phyloP scores from a whole-genome alignment of 2,797 vertebrate species.

The Vespertilio murinus region DNA sequence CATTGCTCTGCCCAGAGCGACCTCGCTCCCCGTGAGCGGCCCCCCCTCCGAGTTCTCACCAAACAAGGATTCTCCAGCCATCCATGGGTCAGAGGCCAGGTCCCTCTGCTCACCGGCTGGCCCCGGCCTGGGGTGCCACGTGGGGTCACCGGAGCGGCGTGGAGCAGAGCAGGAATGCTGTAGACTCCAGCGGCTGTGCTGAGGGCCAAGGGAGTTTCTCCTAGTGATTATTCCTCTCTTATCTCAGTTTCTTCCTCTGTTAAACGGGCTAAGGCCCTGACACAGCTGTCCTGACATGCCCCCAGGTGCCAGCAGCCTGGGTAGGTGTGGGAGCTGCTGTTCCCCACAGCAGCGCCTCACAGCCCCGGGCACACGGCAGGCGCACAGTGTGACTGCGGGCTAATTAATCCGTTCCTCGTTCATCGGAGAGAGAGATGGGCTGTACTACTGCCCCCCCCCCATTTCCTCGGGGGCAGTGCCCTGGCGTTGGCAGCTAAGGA shows the following conservation, averaged over 20 bases:
- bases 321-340: neutral
- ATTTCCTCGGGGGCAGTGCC: neutral
- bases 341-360: neutral
- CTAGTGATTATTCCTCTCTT: neutral
- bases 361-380: neutral
- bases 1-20: too few species aligned
- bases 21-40: too few species aligned
- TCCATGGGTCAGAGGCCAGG: neutral
- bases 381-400: too few species aligned
- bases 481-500: neutral
- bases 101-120: neutral
- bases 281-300: neutral
- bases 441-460: neutral
- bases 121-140: rapidly evolving
- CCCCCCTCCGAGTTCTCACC: neutral
- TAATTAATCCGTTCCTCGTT: neutral
- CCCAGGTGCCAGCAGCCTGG: neutral
- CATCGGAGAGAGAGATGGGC: neutral
- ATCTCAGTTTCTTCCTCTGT: neutral
- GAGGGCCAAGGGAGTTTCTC: neutral
- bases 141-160: neutral
- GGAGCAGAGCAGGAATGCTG: neutral
- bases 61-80: neutral
- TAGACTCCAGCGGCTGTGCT: neutral
- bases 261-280: neutral